These are phyloP conservation scores for Acanthopleura granulata DNA, from an alignment of 2,888 invertebrate species.

Conservation along the genomic window DNA sequence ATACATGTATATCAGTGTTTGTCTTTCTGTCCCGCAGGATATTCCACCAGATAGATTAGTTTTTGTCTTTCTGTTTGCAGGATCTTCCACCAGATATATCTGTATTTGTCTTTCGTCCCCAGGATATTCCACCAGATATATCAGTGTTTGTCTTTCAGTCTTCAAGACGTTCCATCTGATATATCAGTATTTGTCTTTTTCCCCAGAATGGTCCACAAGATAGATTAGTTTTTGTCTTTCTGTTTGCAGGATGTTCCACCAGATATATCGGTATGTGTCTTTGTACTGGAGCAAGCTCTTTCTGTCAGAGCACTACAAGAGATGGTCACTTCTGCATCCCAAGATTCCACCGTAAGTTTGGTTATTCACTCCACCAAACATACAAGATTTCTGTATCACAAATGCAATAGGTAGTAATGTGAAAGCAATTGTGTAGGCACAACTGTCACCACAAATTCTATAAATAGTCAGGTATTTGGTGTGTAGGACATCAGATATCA, in stretches of 20 bases:
- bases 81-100: conserved; percentile 97
- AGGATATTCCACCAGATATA: conserved; percentile 93
- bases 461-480: no score
- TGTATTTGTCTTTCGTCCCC: conserved; percentile 84
- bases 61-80: conserved; percentile 85
- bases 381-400: no score
- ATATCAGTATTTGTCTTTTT: conserved; percentile 87
- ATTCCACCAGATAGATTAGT: conserved; percentile 98
- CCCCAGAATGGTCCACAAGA: conserved; percentile 89
- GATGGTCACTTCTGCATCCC: conserved; percentile 82
- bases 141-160: conserved; percentile 98
- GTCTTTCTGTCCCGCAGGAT: conserved; percentile 70
- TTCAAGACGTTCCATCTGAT: conserved; percentile 90
- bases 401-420: no score
- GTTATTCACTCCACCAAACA: no score
- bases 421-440: no score
- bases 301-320: conserved; percentile 99
- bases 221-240: conserved; percentile 97
- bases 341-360: conserved; percentile 55
- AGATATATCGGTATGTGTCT: conserved; percentile 97
- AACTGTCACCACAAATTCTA: no score
- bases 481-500: no score
- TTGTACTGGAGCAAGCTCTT: conserved; percentile 99
- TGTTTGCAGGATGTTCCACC: conserved; percentile 84
- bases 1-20: not conserved